Conservation (phyloP, 2,888 invertebrate species). For the Chymomyza procnemis region DNA sequence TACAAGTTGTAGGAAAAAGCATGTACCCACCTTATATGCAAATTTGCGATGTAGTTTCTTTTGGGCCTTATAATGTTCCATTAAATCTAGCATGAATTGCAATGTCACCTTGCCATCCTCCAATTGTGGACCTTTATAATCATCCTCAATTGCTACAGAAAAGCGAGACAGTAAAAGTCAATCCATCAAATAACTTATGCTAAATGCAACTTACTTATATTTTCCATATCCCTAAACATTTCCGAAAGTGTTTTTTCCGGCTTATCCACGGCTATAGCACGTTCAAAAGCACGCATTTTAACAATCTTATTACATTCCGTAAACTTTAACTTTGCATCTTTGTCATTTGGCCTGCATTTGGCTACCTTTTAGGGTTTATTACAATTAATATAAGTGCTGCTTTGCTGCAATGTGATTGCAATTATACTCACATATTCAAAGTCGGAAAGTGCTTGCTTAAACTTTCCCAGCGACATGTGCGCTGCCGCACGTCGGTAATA, state of each 20-base stretch:
- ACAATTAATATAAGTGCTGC: slow-evolving; percentile 2
- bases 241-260: slow-evolving; percentile 92
- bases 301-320: slow-evolving; percentile 97
- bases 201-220: slow-evolving; percentile 85
- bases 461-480: slow-evolving; percentile 98
- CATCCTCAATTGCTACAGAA: slow-evolving; percentile 92
- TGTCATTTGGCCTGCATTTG: slow-evolving; percentile 94
- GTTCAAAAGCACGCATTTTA: slow-evolving; percentile 95
- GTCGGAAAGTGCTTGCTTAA: slow-evolving; percentile 96
- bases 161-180: slow-evolving; percentile 21
- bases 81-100: slow-evolving; percentile 92
- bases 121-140: slow-evolving; percentile 94
- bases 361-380: slow-evolving; percentile 82
- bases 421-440: slow-evolving; percentile 90
- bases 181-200: background rate
- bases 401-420: too few species aligned
- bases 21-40: slow-evolving; percentile 90
- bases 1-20: background rate
- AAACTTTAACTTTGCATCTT: slow-evolving; percentile 94
- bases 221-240: slow-evolving; percentile 89
- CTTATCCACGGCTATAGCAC: slow-evolving; percentile 96
- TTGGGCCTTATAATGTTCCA: slow-evolving; percentile 93
- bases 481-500: slow-evolving; percentile 98
- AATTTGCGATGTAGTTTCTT: slow-evolving; percentile 97
- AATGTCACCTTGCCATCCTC: slow-evolving; percentile 92